Evolutionary conservation across 1,140 invertebrate genomes (phyloP).

Genomic region (Pseudomyrmex pallidus): DNA sequence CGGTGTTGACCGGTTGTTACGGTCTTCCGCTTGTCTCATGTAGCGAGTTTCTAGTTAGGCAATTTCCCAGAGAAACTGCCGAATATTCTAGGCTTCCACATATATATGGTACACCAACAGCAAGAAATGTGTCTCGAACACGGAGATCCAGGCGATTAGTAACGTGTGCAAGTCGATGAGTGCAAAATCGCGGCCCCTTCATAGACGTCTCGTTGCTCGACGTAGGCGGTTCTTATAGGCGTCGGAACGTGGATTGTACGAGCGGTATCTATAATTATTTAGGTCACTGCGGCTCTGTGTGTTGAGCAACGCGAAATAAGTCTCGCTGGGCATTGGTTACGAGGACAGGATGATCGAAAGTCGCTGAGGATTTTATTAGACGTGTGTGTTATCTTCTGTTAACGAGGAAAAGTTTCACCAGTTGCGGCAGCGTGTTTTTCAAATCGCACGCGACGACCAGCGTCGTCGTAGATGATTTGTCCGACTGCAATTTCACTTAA

Average conservation of each 20-base stretch:
- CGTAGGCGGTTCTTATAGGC: conserved; percentile 72
- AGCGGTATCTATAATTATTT: conserved; percentile 71
- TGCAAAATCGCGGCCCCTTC: conserved; percentile 59
- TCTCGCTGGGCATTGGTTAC: conserved; percentile 12
- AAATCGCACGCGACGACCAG: background rate
- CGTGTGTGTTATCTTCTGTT: conserved; percentile 30
- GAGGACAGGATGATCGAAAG: background rate
- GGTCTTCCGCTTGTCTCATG: no score
- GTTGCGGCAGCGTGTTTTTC: background rate
- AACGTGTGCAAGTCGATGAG: conserved; percentile 55
- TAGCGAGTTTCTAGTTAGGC: no score
- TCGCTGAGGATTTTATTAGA: conserved; percentile 26
- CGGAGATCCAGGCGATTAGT: conserved; percentile 43
- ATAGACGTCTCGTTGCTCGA: conserved; percentile 27
- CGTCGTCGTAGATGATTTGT: background rate
- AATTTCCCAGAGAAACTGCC: no score
- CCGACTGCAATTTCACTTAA: conserved; percentile 18
- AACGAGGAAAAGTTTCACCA: conserved; percentile 46
- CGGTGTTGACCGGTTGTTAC: no score
- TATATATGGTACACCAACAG: conserved; percentile 17
- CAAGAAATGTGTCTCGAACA: conserved; percentile 25
- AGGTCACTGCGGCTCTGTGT: conserved; percentile 53
- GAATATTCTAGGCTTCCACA: no score
- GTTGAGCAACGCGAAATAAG: conserved; percentile 62
- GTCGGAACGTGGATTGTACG: conserved; percentile 65